These are phyloP conservation scores for Heteractis magnifica DNA, from an alignment of 92 coral and sea anemone species.

Conservation along the genomic window DNA sequence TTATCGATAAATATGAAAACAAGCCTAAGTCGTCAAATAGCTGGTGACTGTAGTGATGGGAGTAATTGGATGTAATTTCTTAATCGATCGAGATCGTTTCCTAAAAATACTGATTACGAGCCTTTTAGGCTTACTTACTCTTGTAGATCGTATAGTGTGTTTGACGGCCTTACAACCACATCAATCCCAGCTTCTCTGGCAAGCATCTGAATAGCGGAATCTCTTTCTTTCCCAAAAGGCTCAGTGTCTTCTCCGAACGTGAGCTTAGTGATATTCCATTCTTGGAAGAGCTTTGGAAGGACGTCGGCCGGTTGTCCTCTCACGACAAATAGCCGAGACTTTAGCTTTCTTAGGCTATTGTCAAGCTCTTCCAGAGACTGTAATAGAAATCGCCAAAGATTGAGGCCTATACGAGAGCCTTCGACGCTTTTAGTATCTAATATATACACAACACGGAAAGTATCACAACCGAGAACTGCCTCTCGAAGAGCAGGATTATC, in stretches of 20 bases:
- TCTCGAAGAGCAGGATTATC: constrained; percentile 90
- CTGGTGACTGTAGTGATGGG: too few relatives aligned
- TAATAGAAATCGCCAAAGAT: constrained; percentile 81
- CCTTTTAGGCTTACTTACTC: constrained; percentile 39
- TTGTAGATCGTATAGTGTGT: constrained; percentile 77
- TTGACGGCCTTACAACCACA: constrained; percentile 69
- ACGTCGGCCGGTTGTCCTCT: constrained; percentile 84
- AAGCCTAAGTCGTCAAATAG: too few relatives aligned
- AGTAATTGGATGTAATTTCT: too few relatives aligned
- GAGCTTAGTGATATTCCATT: constrained; percentile 79
- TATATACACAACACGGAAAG: constrained; percentile 74
- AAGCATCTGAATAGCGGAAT: constrained; percentile 72
- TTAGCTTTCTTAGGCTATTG: constrained; percentile 66
- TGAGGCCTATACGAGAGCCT: constrained; percentile 54
- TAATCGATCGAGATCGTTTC: too few relatives aligned
- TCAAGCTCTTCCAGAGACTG: constrained; percentile 86
- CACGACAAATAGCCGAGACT: constrained; percentile 78
- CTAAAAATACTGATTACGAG: too few relatives aligned
- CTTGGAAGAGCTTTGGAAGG: constrained; percentile 66
- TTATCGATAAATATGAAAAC: too few relatives aligned
- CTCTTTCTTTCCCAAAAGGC: constrained; percentile 86
- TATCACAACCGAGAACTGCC: constrained; percentile 68
- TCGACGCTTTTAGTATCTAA: constrained; percentile 68
- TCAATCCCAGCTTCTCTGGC: constrained; percentile 74
- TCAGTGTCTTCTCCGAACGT: constrained; percentile 89